These are phyloP conservation scores for Pelmatolapia mariae DNA, from an alignment of 2,113 vertebrate species.

Conservation along the genomic window DNA sequence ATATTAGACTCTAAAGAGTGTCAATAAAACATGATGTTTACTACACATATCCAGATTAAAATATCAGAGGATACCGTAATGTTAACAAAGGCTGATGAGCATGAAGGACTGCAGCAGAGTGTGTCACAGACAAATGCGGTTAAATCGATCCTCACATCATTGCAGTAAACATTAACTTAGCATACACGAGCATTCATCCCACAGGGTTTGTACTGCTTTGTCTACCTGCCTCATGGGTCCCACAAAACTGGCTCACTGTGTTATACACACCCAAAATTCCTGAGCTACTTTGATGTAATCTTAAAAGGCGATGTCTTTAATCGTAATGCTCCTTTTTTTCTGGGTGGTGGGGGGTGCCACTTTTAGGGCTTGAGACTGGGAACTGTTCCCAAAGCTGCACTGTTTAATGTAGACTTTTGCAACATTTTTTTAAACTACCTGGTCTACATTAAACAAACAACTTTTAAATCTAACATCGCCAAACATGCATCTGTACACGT, in stretches of 20 bases:
- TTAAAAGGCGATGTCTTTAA: background rate
- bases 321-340: background rate
- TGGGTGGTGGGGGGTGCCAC: background rate
- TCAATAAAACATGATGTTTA: constrained; percentile 12
- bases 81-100: background rate
- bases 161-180: background rate
- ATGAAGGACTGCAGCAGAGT: background rate
- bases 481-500: background rate
- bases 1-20: background rate
- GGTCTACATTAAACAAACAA: background rate
- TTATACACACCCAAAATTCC: background rate
- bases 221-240: background rate
- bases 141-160: background rate
- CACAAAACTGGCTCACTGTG: background rate
- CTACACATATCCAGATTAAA: background rate
- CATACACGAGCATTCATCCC: background rate
- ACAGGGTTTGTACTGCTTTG: background rate
- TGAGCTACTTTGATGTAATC: background rate
- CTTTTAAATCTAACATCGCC: background rate
- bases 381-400: background rate
- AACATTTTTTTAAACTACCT: background rate
- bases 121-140: background rate
- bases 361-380: background rate
- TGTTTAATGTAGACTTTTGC: background rate
- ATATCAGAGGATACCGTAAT: background rate